Conservation (phyloP, 2,113 vertebrate genomes). For the Fukomys damarensis region DNA sequence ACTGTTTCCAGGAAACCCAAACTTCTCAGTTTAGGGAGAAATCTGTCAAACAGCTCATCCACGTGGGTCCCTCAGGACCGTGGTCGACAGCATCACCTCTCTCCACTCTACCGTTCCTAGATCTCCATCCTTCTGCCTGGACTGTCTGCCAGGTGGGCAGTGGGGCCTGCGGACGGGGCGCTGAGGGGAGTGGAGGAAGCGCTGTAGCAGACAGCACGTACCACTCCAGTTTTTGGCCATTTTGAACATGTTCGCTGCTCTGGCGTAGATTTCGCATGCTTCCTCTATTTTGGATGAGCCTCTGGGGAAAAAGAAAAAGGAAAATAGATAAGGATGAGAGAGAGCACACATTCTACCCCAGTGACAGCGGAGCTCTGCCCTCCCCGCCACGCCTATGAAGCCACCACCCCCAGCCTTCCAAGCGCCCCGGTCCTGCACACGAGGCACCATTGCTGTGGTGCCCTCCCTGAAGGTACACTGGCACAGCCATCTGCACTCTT, state of each 20-base stretch:
- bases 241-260: slow-evolving; percentile 97
- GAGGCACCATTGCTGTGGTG: neutral
- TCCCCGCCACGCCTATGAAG: neutral
- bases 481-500: no score
- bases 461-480: neutral
- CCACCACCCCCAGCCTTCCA: neutral
- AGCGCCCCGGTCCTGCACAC: neutral
- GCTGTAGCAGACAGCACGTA: slow-evolving; percentile 74
- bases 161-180: accelerated
- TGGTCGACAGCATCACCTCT: no score
- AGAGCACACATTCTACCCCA: neutral
- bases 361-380: accelerated
- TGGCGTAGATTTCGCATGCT: slow-evolving; percentile 93
- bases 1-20: neutral
- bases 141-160: neutral
- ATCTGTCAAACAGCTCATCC: neutral
- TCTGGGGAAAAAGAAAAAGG: slow-evolving; percentile 79
- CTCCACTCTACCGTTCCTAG: accelerated
- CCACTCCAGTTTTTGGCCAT: slow-evolving; percentile 98
- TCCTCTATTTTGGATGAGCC: slow-evolving; percentile 95
- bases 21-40: neutral
- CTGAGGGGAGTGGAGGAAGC: no score
- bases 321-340: neutral
- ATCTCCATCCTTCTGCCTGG: no score
- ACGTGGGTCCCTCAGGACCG: neutral